Base-by-base conservation (phyloP, 1,140 invertebrate genomes). In the Cydia fagiglandana region DNA sequence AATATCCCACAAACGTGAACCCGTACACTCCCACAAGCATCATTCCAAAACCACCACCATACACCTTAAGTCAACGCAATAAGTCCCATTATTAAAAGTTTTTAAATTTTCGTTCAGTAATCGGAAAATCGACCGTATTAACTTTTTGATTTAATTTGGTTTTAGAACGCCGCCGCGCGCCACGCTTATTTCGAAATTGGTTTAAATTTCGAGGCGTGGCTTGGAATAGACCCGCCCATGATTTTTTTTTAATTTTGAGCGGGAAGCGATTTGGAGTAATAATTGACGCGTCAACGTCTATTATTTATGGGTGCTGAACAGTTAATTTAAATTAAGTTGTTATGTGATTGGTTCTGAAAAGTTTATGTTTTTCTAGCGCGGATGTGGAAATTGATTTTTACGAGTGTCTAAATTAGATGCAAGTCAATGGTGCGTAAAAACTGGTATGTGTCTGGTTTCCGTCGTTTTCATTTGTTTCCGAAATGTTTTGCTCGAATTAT, bases 201-300 rank as follows among this genome's bases (percentile, higher is more conserved):
- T 81, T 75, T 76, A 77, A 80, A 78, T 68, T 70, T 76, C 73
- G 73, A 86, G 91, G 89, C 91, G 91, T 90, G 91, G 87, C 80
- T 82, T 78, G 9, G n/a, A 17, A 73, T 53, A 73, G 76, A 38
- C 83, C 87, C 86, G 87, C 89, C 88, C 81, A 77, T 3, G 61
- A 74, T 75, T 73, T 61, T 24, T 24, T 74, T 50, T 47, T 64
- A 73, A 73, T 78, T 79, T 81, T 76, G 68, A 82, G 81, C 84
- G 84, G 86, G 84, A 89, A 89, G 81, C 80, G 83, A 86, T 89
- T 87, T 87, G 78, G 79, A 81, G 80, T 80, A 88, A 90, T 91
- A 91, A 92, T 92, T 90, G 91, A 87, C 86, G 83, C 84, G 90
- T 92, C 89, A 87, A 84, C 84, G 80, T 82, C 74, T 84, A 92